Evolutionary conservation across 2,888 invertebrate species (phyloP), one percentile per base, ranked within the genome.

Genomic region (Resseliella maxima): DNA sequence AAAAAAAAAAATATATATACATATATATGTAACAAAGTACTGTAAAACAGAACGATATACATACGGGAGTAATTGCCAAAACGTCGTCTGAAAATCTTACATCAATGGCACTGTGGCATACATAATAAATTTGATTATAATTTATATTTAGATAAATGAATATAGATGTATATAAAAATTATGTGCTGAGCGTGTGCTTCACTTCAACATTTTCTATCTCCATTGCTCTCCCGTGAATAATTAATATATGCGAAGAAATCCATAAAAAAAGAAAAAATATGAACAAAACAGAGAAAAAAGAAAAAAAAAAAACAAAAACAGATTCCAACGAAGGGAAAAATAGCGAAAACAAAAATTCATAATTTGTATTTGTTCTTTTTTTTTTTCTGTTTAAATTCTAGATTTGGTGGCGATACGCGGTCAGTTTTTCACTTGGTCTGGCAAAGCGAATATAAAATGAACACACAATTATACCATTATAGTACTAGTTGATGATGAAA

Each of bases 51-150:
- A 59, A 59, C 59, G 59, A 59, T 59, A 59, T 24, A 24, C 59
- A 12, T 45, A 24, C 59, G 2, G 6, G 6, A n/a, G 50, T 50
- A 21, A 41, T 41, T 41, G 12, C 12, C 41, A 41, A 5, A 41
- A 41, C 41, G 41, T 41, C 41, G 41, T 41, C 41, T 41, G 6
- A 12, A 41, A 41, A 41, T 41, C 12, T 12, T 41, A 12, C 5
- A 64, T 5, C 64, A 81, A 36, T 64, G 24, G 81, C 81, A 81
- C 8, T 38, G 24, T 83, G 83, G 83, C 83, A 83, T 24, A 81
- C 81, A 81, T 81, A 81, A 81, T 81, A 81, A 81, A 81, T 81
- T 81, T 36, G 81, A 35, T 81, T 81, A 81, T 81, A 81, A 81
- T 36, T 81, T 64, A 27, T 31, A 10, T 81, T 59, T 59, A 24